Evolutionary conservation across 2,797 vertebrate genomes (phyloP).

Genomic region (Phataginus tetradactyla): DNA sequence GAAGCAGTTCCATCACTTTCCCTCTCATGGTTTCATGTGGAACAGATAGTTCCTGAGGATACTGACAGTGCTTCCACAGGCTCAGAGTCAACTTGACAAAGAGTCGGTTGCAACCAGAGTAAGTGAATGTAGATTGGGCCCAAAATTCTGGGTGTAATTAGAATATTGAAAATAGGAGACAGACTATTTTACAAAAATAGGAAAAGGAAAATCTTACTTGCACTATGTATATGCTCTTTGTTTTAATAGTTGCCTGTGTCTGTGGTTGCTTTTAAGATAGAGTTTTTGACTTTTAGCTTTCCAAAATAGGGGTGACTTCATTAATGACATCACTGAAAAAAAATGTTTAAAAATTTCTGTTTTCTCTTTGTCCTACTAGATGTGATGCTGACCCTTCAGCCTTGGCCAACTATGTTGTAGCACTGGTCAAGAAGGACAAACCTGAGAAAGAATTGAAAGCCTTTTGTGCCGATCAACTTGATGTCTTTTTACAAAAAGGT

Average conservation of each 20-base stretch:
- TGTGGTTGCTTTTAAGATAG: constrained; percentile 20
- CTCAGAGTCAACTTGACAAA: neutral
- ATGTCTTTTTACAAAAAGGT: constrained; percentile 99
- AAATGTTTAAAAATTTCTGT: constrained; percentile 52
- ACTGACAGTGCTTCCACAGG: neutral
- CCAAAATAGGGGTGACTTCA: neutral
- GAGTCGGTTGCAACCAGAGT: neutral
- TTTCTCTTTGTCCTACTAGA: constrained; percentile 80
- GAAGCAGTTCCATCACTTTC: neutral
- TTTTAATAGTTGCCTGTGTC: neutral
- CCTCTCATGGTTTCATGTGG: neutral
- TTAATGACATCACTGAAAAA: neutral
- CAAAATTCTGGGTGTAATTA: constrained; percentile 30
- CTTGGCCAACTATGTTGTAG: constrained; percentile 98
- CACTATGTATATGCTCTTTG: neutral
- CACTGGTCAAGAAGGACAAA: constrained; percentile 99
- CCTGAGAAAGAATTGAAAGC: constrained; percentile 97
- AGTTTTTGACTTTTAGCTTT: constrained; percentile 48
- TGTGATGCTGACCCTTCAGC: constrained; percentile 98
- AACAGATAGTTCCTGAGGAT: neutral
- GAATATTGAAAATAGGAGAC: constrained; percentile 43
- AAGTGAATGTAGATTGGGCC: constrained; percentile 16
- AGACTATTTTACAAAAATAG: constrained; percentile 57
- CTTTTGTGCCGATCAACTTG: constrained; percentile 98
- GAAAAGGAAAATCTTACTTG: constrained; percentile 28